Evolutionary conservation across 2,888 invertebrate species (phyloP).

Genomic region (Malthinus seriepunctatus): DNA sequence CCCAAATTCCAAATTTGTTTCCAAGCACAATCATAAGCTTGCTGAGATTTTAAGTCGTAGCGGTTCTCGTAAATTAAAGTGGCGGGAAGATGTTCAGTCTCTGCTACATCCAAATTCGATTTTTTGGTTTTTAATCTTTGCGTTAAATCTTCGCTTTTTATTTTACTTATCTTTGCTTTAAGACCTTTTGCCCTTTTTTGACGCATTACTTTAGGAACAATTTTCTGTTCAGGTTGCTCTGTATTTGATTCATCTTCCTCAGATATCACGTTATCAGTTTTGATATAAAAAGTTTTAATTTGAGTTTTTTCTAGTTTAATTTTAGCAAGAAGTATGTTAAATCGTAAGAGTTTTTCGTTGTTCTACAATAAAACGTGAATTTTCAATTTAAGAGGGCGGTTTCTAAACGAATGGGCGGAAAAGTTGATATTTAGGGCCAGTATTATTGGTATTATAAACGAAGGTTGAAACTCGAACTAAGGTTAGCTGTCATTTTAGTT

Average conservation of each 20-base stretch:
- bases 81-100: background rate
- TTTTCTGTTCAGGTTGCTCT: conserved; percentile 16
- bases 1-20: conserved; percentile 17
- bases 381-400: too few species aligned
- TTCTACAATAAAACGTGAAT: background rate
- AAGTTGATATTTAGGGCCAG: too few species aligned
- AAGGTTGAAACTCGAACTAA: too few species aligned
- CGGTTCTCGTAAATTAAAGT: too few species aligned
- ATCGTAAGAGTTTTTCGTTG: background rate
- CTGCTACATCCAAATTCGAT: conserved; percentile 19
- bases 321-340: background rate
- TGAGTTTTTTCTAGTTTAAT: conserved; percentile 2
- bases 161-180: conserved; percentile 43
- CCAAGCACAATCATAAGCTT: conserved; percentile 8
- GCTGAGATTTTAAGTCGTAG: background rate
- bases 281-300: background rate
- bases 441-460: too few species aligned
- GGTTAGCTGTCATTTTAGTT: too few species aligned
- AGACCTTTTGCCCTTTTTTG: conserved; percentile 42
- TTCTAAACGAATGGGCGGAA: too few species aligned
- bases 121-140: conserved; percentile 34
- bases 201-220: conserved; percentile 37
- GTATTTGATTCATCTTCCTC: background rate
- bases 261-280: background rate
- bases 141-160: conserved; percentile 41